phyloP scores from a whole-genome alignment of 37 sponge, comb jelly and placozoan species.

The Ianthella basta region DNA sequence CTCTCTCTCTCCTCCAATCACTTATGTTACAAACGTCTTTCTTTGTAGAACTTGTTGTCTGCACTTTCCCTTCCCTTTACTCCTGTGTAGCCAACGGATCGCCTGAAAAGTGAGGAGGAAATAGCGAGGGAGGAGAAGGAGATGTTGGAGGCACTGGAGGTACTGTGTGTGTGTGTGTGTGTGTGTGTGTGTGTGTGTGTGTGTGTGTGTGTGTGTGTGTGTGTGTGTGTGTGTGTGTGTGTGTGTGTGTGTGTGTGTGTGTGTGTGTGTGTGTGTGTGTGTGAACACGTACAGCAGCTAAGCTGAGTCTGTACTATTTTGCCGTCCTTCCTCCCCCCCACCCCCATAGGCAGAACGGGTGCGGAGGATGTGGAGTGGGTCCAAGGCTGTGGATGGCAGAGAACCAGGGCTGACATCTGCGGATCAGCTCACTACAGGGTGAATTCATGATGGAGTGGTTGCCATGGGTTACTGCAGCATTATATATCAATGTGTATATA shows the following conservation, averaged over 20 bases:
- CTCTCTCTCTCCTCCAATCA: no score
- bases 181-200: no score
- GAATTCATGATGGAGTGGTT: background rate
- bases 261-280: background rate
- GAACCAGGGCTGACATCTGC: slow-evolving; percentile 33
- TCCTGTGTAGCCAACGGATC: slow-evolving; percentile 64
- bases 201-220: slow-evolving; percentile 17
- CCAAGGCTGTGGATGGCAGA: background rate
- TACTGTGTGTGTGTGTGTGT: background rate
- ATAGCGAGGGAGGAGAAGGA: slow-evolving; percentile 68
- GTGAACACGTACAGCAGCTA: no score
- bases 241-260: slow-evolving; percentile 1
- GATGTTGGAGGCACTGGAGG: slow-evolving; percentile 57
- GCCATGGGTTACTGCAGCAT: background rate
- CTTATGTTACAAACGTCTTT: no score
- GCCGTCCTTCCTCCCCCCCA: no score
- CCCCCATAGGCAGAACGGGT: slow-evolving; percentile 35
- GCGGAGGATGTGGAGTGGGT: slow-evolving; percentile 42
- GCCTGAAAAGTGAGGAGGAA: slow-evolving; percentile 84
- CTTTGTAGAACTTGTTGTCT: no score
- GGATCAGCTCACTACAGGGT: slow-evolving; percentile 38
- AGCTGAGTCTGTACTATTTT: no score
- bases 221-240: background rate
- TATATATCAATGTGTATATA: no score
- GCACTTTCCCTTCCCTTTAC: background rate